Evolutionary conservation across 1,140 invertebrate genomes (phyloP).

Genomic region (Calliphora vicina): DNA sequence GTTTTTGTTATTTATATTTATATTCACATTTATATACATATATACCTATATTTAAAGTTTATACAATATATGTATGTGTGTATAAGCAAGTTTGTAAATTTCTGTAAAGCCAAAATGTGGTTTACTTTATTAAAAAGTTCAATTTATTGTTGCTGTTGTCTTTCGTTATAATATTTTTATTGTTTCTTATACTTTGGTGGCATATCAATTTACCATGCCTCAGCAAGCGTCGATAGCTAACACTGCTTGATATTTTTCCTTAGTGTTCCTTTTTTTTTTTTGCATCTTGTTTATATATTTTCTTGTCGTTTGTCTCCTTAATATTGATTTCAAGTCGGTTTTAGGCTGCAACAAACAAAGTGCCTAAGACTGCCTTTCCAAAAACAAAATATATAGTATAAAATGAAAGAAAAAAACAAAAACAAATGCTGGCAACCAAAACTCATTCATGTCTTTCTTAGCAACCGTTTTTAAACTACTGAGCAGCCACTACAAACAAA

Average conservation of each 20-base stretch:
- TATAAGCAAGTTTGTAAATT: no score
- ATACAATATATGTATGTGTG: background rate
- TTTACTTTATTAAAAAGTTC: constrained; percentile 13
- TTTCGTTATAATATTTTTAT: background rate
- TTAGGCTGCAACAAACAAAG: background rate
- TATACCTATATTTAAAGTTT: background rate
- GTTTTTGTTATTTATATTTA: background rate
- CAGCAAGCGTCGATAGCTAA: constrained; percentile 54
- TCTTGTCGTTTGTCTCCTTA: background rate
- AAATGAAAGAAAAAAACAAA: no score
- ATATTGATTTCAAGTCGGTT: background rate
- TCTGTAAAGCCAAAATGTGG: background rate
- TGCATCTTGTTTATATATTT: background rate
- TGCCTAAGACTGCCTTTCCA: no score
- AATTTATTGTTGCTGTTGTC: constrained; percentile 38
- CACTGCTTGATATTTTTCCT: constrained; percentile 46
- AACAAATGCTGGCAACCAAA: no score
- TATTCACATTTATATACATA: background rate
- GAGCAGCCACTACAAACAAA: background rate
- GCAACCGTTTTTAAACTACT: background rate
- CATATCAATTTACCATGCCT: constrained; percentile 41
- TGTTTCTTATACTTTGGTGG: constrained; percentile 27
- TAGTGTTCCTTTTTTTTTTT: background rate
- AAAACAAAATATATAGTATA: no score
- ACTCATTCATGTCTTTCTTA: background rate